Evolutionary conservation across 2,113 vertebrate genomes (phyloP).

Genomic region (Neodontobutis hainanensis): DNA sequence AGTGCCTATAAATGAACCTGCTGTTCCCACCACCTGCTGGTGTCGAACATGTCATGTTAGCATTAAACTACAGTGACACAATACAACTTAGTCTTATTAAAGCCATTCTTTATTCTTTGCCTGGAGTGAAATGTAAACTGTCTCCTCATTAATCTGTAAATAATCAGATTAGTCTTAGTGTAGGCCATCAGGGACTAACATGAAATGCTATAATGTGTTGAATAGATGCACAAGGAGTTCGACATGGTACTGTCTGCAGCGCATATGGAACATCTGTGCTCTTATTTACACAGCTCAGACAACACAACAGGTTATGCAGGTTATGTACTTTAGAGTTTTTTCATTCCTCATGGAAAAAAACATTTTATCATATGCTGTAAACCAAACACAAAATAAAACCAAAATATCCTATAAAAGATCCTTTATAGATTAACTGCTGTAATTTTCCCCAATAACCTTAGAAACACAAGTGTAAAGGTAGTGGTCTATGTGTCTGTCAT

Average conservation of each 20-base stretch:
- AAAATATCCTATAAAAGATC: too few relatives aligned
- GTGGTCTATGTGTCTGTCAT: too few relatives aligned
- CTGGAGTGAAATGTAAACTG: neutral
- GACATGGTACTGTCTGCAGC: too few relatives aligned
- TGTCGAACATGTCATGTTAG: neutral
- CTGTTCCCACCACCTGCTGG: neutral
- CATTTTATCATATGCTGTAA: too few relatives aligned
- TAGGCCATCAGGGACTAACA: conserved; percentile 27
- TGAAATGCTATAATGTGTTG: conserved; percentile 18
- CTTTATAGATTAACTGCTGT: too few relatives aligned
- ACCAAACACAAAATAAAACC: too few relatives aligned
- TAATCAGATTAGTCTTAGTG: conserved; percentile 36
- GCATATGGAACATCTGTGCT: conserved; percentile 6
- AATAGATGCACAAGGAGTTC: conserved; percentile 23
- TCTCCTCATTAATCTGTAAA: conserved; percentile 21
- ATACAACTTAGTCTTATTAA: conserved; percentile 6
- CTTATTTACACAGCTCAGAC: neutral
- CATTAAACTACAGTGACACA: neutral
- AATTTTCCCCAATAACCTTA: too few relatives aligned
- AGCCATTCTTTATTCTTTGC: conserved; percentile 2
- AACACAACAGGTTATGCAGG: too few relatives aligned
- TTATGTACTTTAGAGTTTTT: neutral
- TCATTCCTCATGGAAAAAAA: too few relatives aligned
- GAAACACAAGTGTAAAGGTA: too few relatives aligned
- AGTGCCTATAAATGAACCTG: neutral